Percentiles rank a stretch among this genome's conserved stretches.
Evolutionary conservation across 2,113 vertebrate genomes (phyloP).

Genomic region (Nicator chloris): DNA sequence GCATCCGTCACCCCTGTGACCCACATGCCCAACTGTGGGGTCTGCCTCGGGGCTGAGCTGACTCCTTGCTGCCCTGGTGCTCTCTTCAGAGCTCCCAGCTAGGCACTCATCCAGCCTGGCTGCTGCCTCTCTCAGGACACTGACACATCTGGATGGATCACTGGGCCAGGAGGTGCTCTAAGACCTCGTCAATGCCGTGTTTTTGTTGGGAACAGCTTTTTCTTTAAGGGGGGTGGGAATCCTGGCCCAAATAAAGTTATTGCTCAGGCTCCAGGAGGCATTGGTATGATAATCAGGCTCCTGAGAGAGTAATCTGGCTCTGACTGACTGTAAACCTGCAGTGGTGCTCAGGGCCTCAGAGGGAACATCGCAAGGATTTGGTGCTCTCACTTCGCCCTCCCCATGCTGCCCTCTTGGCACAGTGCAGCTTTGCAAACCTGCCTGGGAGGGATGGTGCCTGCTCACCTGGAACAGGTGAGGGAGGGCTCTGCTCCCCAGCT

Average conservation of each 20-base stretch:
- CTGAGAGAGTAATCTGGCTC: neutral
- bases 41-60: neutral
- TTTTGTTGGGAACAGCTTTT: neutral
- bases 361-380: neutral
- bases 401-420: neutral
- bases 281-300: neutral
- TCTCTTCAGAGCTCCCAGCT: neutral
- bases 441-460: neutral
- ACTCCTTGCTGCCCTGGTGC: neutral
- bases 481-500: neutral
- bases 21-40: fast-evolving
- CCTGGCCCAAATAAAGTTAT: neutral
- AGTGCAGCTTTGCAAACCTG: neutral
- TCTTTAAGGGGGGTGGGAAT: neutral
- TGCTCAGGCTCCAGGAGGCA: neutral
- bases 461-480: neutral
- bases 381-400: neutral
- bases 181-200: fast-evolving
- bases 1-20: neutral
- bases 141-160: neutral
- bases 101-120: neutral
- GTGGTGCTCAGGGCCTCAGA: neutral
- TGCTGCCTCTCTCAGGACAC: neutral
- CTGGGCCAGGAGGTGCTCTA: neutral
- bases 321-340: neutral